phyloP scores from a whole-genome alignment of 2,888 invertebrate genomes.

The Pterobdella sp. region DNA sequence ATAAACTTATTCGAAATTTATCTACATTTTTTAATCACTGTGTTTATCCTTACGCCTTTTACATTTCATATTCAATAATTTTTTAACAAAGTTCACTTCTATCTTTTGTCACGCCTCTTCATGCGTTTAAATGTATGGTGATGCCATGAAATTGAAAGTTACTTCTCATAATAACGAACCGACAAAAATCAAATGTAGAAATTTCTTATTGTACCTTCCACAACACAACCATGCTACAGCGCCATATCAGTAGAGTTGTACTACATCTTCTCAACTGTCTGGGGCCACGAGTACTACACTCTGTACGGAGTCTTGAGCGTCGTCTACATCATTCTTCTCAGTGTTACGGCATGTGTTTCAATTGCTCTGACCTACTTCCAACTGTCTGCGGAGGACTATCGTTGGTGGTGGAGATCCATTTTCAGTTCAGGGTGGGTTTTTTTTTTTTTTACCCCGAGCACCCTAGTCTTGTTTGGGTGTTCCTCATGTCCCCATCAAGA shows the following conservation, averaged over 20 bases:
- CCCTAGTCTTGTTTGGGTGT: background rate
- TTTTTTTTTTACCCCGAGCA: background rate
- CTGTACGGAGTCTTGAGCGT: constrained; percentile 54
- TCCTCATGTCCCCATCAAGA: background rate
- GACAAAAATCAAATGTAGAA: too few species aligned
- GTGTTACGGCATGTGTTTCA: constrained; percentile 55
- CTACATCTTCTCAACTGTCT: constrained; percentile 56
- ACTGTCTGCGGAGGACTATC: constrained; percentile 54
- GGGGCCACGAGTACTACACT: constrained; percentile 56
- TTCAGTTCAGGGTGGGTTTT: constrained; percentile 54
- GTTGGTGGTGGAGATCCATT: constrained; percentile 57
- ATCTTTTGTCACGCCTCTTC: too few species aligned
- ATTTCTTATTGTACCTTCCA: too few species aligned
- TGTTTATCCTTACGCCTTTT: too few species aligned
- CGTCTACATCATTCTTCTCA: constrained; percentile 53
- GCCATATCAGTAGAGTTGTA: constrained; percentile 56
- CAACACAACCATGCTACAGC: constrained; percentile 45
- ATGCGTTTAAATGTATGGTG: too few species aligned
- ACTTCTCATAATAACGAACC: too few species aligned
- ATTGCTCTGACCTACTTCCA: constrained; percentile 56
- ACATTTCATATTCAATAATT: too few species aligned
- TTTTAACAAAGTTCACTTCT: too few species aligned
- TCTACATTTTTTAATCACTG: too few species aligned
- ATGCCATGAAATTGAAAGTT: too few species aligned
- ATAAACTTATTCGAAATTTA: too few species aligned